Evolutionary conservation across 37 sponge, comb jelly and placozoan genomes (phyloP).

Genomic region (Petrosia ficiformis): DNA sequence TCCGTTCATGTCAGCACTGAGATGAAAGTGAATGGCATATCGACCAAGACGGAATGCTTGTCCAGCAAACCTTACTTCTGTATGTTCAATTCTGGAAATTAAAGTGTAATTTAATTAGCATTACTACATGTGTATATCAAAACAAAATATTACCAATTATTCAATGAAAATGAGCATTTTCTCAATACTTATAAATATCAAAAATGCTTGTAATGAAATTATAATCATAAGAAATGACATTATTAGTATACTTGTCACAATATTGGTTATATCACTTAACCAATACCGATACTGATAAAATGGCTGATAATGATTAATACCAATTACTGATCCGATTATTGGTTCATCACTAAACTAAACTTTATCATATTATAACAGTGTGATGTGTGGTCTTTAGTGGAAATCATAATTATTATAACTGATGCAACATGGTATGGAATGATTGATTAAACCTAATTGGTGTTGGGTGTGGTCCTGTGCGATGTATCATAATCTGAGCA

Average conservation of each 20-base stretch:
- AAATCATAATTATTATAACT: neutral
- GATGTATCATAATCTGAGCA: constrained; percentile 74
- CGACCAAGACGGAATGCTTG: constrained; percentile 95
- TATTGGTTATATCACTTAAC: too few species aligned
- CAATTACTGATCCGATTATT: too few species aligned
- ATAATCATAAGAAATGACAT: too few species aligned
- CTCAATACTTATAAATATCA: too few species aligned
- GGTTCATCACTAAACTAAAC: neutral
- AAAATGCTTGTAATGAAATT: too few species aligned
- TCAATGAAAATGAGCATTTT: too few species aligned
- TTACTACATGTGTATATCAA: too few species aligned
- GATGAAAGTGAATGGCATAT: constrained; percentile 88
- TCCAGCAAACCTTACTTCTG: constrained; percentile 69
- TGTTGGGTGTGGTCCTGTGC: constrained; percentile 70
- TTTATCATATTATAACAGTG: neutral
- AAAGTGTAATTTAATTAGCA: neutral
- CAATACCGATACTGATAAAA: too few species aligned
- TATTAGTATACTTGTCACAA: too few species aligned
- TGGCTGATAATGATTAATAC: too few species aligned
- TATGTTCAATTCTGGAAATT: constrained; percentile 60
- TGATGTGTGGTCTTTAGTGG: too few species aligned
- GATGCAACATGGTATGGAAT: neutral
- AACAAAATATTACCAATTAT: too few species aligned
- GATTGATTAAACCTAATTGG: constrained; percentile 54
- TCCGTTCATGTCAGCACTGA: constrained; percentile 80